Conservation (phyloP, 1,140 invertebrate species). For the Brachystomella parvula region DNA sequence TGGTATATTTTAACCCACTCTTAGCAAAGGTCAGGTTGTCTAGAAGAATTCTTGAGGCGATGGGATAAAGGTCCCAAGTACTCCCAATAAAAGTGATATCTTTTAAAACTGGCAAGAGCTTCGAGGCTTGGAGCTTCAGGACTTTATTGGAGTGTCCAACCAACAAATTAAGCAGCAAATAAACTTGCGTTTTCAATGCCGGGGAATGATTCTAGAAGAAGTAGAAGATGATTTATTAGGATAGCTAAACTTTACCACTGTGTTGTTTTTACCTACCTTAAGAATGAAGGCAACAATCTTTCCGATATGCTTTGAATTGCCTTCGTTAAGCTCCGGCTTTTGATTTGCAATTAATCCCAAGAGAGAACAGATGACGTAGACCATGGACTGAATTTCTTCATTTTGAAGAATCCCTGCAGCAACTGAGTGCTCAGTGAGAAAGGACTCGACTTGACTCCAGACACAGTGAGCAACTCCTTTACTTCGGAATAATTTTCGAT, state of each 20-base stretch:
- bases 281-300: neutral
- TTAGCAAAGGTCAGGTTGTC: neutral
- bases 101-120: neutral
- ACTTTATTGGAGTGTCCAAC: neutral
- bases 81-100: constrained; percentile 11
- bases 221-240: neutral
- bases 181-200: constrained; percentile 15
- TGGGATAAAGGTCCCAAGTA: constrained; percentile 24
- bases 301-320: neutral
- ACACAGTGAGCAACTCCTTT: constrained; percentile 17
- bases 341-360: constrained; percentile 19
- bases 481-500: neutral
- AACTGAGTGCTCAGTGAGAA: constrained; percentile 4
- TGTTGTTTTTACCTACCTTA: constrained; percentile 8
- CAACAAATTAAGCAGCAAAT: constrained; percentile 22
- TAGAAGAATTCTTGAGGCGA: constrained; percentile 13
- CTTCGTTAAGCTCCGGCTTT: constrained; percentile 9
- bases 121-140: neutral
- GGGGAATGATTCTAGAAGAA: constrained; percentile 14
- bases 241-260: neutral
- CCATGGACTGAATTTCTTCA: constrained; percentile 27
- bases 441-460: constrained; percentile 8
- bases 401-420: neutral
- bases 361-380: constrained; percentile 25
- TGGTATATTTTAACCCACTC: neutral